phyloP scores from a whole-genome alignment of 1,140 invertebrate species.

The Venustaconcha ellipsiformis region DNA sequence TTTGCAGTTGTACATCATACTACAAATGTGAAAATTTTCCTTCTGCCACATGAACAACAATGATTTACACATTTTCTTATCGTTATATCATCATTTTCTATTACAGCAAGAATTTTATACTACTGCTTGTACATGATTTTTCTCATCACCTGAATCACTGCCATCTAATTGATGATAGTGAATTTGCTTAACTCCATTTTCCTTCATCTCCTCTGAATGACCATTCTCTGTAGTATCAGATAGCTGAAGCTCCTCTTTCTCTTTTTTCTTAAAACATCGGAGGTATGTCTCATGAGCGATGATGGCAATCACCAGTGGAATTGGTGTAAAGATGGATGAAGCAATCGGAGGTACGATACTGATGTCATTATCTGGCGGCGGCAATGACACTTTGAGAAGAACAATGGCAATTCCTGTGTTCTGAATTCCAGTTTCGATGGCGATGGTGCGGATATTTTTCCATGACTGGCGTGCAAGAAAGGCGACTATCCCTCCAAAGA shows the following conservation, averaged over 20 bases:
- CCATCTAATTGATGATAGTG: too few species aligned
- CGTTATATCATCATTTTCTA: too few species aligned
- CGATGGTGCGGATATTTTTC: constrained; percentile 68
- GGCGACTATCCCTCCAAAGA: constrained; percentile 74
- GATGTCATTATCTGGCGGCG: constrained; percentile 69
- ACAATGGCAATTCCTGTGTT: constrained; percentile 70
- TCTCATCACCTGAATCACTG: too few species aligned
- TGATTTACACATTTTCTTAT: too few species aligned
- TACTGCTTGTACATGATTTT: too few species aligned
- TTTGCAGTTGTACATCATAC: too few species aligned
- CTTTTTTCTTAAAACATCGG: constrained; percentile 33
- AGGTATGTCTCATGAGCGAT: constrained; percentile 36
- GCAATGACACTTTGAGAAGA: constrained; percentile 67
- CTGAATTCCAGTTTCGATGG: constrained; percentile 72
- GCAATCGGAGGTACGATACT: constrained; percentile 66
- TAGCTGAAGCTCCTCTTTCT: constrained; percentile 7
- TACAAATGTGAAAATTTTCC: too few species aligned
- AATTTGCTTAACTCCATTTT: too few species aligned
- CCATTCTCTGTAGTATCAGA: too few species aligned
- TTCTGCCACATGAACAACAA: too few species aligned
- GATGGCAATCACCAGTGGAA: constrained; percentile 76
- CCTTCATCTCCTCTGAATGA: too few species aligned
- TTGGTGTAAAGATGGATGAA: constrained; percentile 91
- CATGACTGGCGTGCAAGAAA: constrained; percentile 39
- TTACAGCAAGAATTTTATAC: too few species aligned